A percentile compares a stretch with the other conserved stretches of the same genome.
phyloP scores from a whole-genome alignment of 2,888 invertebrate genomes.

The Microctonus brassicae region DNA sequence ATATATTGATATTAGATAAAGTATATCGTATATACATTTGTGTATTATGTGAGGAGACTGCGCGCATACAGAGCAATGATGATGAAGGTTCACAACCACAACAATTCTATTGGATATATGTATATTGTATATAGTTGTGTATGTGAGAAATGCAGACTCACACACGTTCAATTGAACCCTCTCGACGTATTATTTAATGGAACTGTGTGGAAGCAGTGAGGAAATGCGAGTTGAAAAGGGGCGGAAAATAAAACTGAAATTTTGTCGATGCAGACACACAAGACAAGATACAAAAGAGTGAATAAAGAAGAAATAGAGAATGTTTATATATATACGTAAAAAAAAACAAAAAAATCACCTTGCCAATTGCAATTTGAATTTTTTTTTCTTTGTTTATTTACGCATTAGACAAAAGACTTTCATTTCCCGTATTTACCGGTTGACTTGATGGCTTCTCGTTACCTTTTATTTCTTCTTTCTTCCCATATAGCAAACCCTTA shows the following conservation, averaged over 20 bases:
- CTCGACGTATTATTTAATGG: slow-evolving; percentile 4
- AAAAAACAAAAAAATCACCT: slow-evolving; percentile 37
- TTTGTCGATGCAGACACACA: not conserved
- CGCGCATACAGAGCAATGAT: not conserved
- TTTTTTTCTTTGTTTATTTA: slow-evolving; percentile 19
- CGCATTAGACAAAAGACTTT: slow-evolving; percentile 46
- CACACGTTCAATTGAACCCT: slow-evolving; percentile 8
- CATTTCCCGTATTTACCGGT: slow-evolving; percentile 55
- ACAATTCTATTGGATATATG: slow-evolving; percentile 61
- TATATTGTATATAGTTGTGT: slow-evolving; percentile 40
- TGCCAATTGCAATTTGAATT: slow-evolving; percentile 31
- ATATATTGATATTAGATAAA: slow-evolving; percentile 21
- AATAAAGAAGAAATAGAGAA: slow-evolving; percentile 4
- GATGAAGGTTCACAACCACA: slow-evolving; percentile 49
- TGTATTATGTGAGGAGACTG: slow-evolving; percentile 6
- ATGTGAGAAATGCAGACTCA: slow-evolving; percentile 50
- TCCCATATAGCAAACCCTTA: not conserved
- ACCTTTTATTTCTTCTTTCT: slow-evolving; percentile 54
- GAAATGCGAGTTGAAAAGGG: not conserved
- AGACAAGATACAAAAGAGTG: not conserved
- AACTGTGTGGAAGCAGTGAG: not conserved
- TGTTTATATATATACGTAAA: no score
- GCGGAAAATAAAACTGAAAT: slow-evolving; percentile 3
- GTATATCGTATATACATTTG: no score
- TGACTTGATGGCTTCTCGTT: slow-evolving; percentile 47